Evolutionary conservation across 2,113 vertebrate species (phyloP).

Genomic region (Phoenicopterus ruber): DNA sequence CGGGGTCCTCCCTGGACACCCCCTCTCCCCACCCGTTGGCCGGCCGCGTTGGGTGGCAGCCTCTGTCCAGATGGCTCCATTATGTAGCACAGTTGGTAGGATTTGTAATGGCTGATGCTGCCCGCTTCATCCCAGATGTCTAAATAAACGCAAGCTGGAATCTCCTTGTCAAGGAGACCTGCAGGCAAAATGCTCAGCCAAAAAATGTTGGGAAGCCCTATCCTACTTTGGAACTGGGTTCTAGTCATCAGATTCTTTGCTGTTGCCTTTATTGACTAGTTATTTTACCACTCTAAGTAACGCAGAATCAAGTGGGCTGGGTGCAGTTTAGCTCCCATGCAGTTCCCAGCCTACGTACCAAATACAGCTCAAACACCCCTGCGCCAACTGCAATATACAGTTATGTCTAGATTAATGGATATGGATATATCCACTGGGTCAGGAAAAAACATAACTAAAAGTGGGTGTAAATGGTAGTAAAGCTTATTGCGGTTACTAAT

Average conservation of each 20-base stretch:
- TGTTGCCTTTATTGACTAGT: neutral
- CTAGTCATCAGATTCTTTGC: neutral
- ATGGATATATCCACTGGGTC: neutral
- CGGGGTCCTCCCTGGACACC: neutral
- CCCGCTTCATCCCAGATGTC: neutral
- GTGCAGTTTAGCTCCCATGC: neutral
- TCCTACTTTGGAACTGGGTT: neutral
- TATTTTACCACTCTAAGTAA: neutral
- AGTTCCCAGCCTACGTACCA: neutral
- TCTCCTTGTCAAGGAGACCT: neutral
- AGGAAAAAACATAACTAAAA: neutral
- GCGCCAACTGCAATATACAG: neutral
- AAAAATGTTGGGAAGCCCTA: accelerated
- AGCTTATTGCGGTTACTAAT: neutral
- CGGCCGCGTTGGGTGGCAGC: accelerated
- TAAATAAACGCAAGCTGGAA: neutral
- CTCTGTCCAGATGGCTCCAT: neutral
- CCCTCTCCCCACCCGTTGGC: neutral
- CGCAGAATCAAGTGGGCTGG: neutral
- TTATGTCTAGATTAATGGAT: neutral
- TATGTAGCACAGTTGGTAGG: neutral
- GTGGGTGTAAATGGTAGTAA: neutral
- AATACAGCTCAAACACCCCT: neutral
- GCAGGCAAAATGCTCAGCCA: neutral
- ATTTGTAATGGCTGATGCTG: neutral